Evolutionary conservation across 2,113 vertebrate genomes (phyloP), one percentile per base, ranked within the genome.

Genomic region (Marmota monax): DNA sequence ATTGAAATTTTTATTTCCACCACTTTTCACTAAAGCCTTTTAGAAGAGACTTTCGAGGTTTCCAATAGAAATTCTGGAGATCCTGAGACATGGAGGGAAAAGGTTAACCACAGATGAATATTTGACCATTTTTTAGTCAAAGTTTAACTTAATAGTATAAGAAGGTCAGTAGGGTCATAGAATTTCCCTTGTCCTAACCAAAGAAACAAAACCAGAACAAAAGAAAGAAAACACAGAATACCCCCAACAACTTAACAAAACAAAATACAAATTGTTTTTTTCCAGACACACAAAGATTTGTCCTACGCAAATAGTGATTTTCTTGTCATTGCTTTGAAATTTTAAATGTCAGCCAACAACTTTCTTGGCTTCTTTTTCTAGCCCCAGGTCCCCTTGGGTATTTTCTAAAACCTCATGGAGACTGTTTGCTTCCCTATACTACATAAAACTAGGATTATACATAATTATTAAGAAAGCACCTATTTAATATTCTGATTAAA

Each of bases 291-390:
- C 85, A 37, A 94, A 96, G 45, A 4, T 84, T 95, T 95, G n/a
- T 88, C 61, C 65, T 95, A 91, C 12, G 37, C 42, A 97, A 97
- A 79, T 53, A 94, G 85, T 94, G 88, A 97, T 97, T 96, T 97
- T 97, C 83, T n/a, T 94, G 85, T 94, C 94, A 86, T 97, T 83
- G 58, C 84, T 95, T 90, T 97, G 94, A 88, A 78, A 96, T 95
- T 96, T 86, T 96, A 97, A 98, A 98, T 93, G 97, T 96, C 96
- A 97, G 96, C 97, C 96, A 98, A 95, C 91, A 96, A 95, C 29
- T 32, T 92, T 93, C 42, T 96, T 96, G 97, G 88, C 85, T 95
- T 96, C n/a, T 45, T 84, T 92, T 92, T 88, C 92, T 97, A 96
- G 97, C 67, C 45, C 11, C 11, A 39, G 4, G 16, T 82, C 29